Evolutionary conservation across 92 coral and sea anemone genomes (phyloP).

Genomic region (Parazoanthus atlanticus): DNA sequence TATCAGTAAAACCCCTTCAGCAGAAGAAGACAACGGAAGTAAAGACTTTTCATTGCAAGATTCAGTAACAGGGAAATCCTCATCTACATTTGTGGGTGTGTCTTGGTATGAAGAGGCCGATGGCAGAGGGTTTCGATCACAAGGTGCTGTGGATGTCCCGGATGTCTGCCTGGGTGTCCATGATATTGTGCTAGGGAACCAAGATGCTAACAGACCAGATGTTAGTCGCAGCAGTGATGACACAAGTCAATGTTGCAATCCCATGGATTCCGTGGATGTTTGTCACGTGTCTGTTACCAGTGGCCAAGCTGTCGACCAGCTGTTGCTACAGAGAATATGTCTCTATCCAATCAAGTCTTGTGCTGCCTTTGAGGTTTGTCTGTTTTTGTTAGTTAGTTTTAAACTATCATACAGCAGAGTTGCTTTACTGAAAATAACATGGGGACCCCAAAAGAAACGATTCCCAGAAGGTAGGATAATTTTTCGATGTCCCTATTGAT

Average conservation of each 20-base stretch:
- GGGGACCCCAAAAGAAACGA: too few species aligned
- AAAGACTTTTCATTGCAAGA: neutral
- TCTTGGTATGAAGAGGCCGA: neutral
- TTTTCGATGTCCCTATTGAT: too few species aligned
- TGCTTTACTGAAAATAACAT: too few species aligned
- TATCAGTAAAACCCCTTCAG: neutral
- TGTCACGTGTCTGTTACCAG: neutral
- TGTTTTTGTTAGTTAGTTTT: neutral
- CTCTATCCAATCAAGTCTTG: conserved; percentile 97
- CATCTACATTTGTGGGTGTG: neutral
- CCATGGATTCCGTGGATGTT: neutral
- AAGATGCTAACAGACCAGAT: neutral
- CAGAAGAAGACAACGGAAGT: neutral
- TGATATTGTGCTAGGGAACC: neutral
- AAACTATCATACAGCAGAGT: neutral
- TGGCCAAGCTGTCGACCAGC: neutral
- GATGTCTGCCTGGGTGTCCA: neutral
- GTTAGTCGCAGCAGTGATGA: neutral
- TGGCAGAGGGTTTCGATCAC: neutral
- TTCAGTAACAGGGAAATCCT: conserved; percentile 9
- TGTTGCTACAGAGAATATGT: conserved; percentile 69
- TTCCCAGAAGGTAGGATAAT: too few species aligned
- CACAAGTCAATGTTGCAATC: neutral
- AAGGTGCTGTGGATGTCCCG: neutral
- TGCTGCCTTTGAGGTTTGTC: conserved; percentile 92